phyloP scores from a whole-genome alignment of 2,888 invertebrate species.

The Drosophila aldrichi region DNA sequence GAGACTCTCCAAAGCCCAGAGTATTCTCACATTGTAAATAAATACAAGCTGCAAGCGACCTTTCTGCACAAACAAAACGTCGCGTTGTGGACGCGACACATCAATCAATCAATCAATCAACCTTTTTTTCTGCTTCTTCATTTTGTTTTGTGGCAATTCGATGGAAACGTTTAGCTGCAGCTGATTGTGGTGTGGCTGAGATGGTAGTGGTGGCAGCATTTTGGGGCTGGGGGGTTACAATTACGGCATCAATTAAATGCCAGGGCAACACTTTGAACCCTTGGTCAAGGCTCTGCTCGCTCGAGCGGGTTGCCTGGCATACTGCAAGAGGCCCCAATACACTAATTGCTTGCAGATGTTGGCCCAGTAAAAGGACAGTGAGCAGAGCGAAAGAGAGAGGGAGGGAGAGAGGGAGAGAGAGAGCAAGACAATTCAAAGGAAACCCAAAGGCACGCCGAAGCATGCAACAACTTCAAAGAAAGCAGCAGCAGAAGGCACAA shows the following conservation, averaged over 20 bases:
- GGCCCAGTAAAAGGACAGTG: constrained; percentile 9
- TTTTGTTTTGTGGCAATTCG: constrained; percentile 53
- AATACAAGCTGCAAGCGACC: constrained; percentile 41
- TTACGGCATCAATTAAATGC: constrained; percentile 77
- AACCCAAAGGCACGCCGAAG: constrained; percentile 73
- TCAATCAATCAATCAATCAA: constrained; percentile 79
- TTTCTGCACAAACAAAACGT: constrained; percentile 66
- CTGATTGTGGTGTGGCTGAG: background rate
- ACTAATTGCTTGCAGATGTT: constrained; percentile 81
- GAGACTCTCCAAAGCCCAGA: background rate
- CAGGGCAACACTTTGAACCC: constrained; percentile 74
- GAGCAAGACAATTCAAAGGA: constrained; percentile 66
- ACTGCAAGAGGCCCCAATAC: constrained; percentile 66
- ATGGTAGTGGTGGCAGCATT: background rate
- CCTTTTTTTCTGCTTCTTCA: background rate
- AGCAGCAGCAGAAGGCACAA: constrained; percentile 57
- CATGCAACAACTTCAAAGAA: constrained; percentile 77
- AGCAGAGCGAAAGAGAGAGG: constrained; percentile 7
- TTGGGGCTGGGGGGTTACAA: constrained; percentile 35
- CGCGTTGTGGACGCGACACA: constrained; percentile 54
- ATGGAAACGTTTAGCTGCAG: constrained; percentile 58
- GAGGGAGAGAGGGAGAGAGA: background rate
- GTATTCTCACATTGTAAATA: constrained; percentile 31
- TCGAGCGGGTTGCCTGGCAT: constrained; percentile 48
- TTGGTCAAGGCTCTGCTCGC: constrained; percentile 39